These are phyloP conservation scores for Elaphurus davidianus DNA, from an alignment of 2,113 vertebrate genomes.

Conservation along the genomic window DNA sequence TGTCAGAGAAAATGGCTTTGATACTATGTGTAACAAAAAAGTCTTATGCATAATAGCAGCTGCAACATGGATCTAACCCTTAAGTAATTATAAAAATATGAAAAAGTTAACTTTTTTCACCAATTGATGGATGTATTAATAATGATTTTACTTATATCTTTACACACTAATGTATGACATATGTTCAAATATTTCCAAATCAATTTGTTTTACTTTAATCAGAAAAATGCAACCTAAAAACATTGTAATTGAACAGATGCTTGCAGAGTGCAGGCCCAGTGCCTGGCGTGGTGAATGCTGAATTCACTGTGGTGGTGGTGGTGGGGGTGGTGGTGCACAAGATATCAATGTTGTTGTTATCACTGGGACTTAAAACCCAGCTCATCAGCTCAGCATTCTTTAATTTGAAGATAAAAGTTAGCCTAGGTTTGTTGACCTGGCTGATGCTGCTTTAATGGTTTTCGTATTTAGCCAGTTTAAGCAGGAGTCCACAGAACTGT, in stretches of 20 bases:
- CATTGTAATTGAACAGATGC: not conserved
- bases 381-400: not conserved
- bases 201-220: not conserved
- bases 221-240: not conserved
- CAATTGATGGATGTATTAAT: not conserved
- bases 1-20: not conserved
- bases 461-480: constrained; percentile 4
- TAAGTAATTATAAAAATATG: not conserved
- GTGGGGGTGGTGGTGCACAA: fast-evolving
- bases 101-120: not conserved
- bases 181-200: not conserved
- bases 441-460: not conserved
- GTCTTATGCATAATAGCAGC: not conserved
- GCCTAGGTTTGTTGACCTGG: not conserved
- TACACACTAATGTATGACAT: not conserved
- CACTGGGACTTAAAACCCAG: not conserved
- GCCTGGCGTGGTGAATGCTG: fast-evolving
- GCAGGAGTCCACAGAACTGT: not conserved
- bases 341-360: not conserved
- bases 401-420: not conserved
- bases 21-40: not conserved
- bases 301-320: not conserved
- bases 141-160: not conserved
- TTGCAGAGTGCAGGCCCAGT: not conserved
- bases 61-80: not conserved